Evolutionary conservation across 2,797 vertebrate species (phyloP).

Genomic region (Sebastiscus albofasciatus): DNA sequence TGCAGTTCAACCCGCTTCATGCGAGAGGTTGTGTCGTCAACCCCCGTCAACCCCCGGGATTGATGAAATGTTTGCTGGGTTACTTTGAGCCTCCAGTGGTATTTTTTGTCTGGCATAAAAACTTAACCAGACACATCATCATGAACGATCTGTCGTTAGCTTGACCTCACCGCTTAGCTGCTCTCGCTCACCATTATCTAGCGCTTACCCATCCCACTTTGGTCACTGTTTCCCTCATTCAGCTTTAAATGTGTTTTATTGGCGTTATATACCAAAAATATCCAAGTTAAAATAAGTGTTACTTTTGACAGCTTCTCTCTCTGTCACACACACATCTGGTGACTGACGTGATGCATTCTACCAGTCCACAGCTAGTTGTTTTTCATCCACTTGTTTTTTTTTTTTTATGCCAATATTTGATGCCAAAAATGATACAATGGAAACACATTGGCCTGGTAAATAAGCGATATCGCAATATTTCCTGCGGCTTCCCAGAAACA

Average conservation of each 20-base stretch:
- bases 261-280: neutral
- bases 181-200: slow-evolving; percentile 38
- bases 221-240: neutral
- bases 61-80: neutral
- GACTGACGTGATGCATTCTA: neutral
- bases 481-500: slow-evolving; percentile 6
- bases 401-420: slow-evolving; percentile 9
- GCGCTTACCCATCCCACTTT: neutral
- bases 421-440: slow-evolving; percentile 8
- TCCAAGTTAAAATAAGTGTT: slow-evolving; percentile 3
- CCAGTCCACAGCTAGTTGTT: neutral
- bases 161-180: slow-evolving; percentile 28
- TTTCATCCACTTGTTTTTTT: neutral
- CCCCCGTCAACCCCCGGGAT: neutral
- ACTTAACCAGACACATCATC: slow-evolving; percentile 50
- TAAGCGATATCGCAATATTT: slow-evolving; percentile 5
- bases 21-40: neutral
- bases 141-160: slow-evolving; percentile 38
- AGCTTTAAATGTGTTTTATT: neutral
- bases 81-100: slow-evolving; percentile 23
- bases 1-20: too few species aligned
- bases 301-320: slow-evolving; percentile 20
- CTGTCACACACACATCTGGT: neutral
- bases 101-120: slow-evolving; percentile 43
- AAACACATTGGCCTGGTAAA: slow-evolving; percentile 28